Base-by-base conservation (phyloP, 2,797 vertebrate species). In the Cossypha heuglini region DNA sequence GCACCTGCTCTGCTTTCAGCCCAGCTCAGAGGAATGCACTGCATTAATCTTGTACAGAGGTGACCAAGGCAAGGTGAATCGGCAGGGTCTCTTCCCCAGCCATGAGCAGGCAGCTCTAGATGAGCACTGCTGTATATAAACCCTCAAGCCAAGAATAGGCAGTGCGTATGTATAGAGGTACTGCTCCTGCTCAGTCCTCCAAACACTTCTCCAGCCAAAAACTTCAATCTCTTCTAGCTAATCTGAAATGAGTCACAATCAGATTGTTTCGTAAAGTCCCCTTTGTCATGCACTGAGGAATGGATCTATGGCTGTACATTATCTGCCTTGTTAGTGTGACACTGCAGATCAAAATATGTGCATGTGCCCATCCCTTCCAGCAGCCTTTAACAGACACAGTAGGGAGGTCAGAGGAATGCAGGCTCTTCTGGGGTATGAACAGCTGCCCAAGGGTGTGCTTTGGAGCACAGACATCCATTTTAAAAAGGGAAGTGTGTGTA, bases 61-160 rank as follows among this genome's bases (percentile, higher is more conserved):
- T 95, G 95, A 94, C 95, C 95, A 95, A 90, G 92, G 93, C 96
- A 97, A 97, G 95, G 95, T 97, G 96, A 95, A 81, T 94, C 88
- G 12, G 75, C 87, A 31, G 67, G 82, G 72, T 93, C 91, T 91
- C 69, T 88, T 93, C 82, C 77, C 82, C 66, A 91, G 91, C 82
- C 68, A 61, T 38, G 68, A 91, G 3, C 72, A 95, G 69, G 93
- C 95, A 86, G 76, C 58, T 93, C 35, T 72, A 10, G 64, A 80
- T 8, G 18, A 91, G 37, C 64, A 3, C 81, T 67, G 85, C 55
- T 93, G 76, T 46, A 37, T 52, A 46, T 61, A 83, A 90, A 69
- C 68, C 67, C 5, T 1, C 67, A 86, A 95, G 89, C 91, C 91
- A 95, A 87, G 87, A 97, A 92, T 1, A 95, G 69, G 35, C 45